Conservation (phyloP, 2,113 vertebrate species). For the Motacilla tschutschensis region DNA sequence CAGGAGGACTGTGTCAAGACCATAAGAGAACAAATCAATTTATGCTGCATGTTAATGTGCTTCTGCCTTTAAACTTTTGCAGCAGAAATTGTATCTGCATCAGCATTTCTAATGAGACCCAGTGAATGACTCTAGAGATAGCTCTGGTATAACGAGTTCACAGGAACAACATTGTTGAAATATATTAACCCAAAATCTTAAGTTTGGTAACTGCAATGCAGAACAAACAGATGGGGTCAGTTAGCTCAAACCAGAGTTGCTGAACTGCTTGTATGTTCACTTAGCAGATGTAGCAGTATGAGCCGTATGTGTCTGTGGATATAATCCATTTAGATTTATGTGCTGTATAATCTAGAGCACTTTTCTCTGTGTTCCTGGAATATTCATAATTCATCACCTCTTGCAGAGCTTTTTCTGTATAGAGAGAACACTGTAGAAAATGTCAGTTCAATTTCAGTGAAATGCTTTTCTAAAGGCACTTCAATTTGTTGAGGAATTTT, state of each 20-base stretch:
- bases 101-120: not conserved
- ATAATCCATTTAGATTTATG: not conserved
- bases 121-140: not conserved
- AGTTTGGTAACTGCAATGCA: not conserved
- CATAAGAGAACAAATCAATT: not conserved
- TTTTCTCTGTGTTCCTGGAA: not conserved
- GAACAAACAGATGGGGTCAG: not conserved
- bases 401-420: not conserved
- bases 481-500: not conserved
- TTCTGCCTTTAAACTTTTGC: not conserved
- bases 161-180: not conserved
- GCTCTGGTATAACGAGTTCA: not conserved
- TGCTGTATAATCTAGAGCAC: not conserved
- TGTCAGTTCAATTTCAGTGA: not conserved
- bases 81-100: not conserved
- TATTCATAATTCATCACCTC: not conserved
- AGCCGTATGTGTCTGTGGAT: fast-evolving
- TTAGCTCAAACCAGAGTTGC: not conserved
- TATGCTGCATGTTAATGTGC: not conserved
- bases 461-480: not conserved
- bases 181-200: not conserved
- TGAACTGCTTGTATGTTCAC: not conserved
- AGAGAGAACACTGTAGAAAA: not conserved
- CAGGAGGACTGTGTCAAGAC: not conserved
- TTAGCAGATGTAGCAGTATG: not conserved